Base-by-base conservation (phyloP, 2,888 invertebrate species). In the Adelphocoris suturalis region DNA sequence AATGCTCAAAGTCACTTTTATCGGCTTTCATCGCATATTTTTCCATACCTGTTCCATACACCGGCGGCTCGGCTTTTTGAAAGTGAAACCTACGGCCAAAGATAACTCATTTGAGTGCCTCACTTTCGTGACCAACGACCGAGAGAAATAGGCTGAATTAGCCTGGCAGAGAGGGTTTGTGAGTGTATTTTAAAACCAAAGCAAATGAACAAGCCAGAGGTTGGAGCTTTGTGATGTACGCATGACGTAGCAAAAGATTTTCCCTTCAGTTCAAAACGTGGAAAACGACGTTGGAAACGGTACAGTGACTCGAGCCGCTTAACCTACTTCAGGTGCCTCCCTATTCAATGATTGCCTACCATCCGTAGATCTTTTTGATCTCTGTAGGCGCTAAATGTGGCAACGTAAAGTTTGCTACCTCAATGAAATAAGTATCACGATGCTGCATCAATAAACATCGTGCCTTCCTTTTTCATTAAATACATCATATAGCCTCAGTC, bases 241-340 rank as follows among this genome's bases (percentile, higher is more conserved):
- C 61, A 57, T 37, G 61, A 37, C 85, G 85, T 27, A 61, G 85
- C 85, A 61, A 61, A 85, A 48, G 61, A 61, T 85, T 85, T 85
- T 23, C 68, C 68, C 23, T 68, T 68, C 85, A 28, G 85, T 16
- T 61, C 52, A 82, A 82, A 82, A 82, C 52, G 82, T 85, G 85
- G 85, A 85, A 85, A 85, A 85, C 61, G 85, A 85, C 85, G 85
- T 85, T 85, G 85, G 61, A 57, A 61, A 85, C 85, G 85, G 85
- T 85, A 85, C 85, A 61, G 61, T 61, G 85, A 85, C 28, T 85
- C 46, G 61, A 37, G 46, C 28, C 61, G 61, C 61, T 85, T 85
- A 85, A 55, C 85, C 19, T 52, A 46, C 78, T 80, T 46, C 37
- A 80, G 28, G 46, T 80, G 46, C 78, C 46, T 47, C 37, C n/a